Percentiles rank a stretch among this genome's conserved stretches.
Conservation (phyloP, 2,888 invertebrate genomes). For the Eupelmus urozonus region DNA sequence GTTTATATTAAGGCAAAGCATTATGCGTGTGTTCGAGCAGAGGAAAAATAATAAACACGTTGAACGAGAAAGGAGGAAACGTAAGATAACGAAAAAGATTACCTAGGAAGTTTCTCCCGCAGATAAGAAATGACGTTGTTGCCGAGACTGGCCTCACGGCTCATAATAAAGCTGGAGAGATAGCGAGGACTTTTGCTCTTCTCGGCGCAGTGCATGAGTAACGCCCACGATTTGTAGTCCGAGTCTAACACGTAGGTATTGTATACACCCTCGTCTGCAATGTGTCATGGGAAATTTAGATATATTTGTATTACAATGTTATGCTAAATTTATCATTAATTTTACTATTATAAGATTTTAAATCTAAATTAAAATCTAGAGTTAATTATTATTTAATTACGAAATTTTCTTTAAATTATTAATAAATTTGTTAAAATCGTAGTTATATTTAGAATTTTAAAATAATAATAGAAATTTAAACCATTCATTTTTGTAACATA, state of each 20-base stretch:
- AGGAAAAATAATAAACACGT: slow-evolving; percentile 15
- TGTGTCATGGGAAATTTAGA: no score
- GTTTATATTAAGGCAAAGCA: slow-evolving; percentile 20
- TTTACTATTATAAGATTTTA: no score
- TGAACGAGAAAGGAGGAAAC: neutral
- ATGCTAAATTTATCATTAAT: no score
- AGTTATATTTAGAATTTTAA: no score
- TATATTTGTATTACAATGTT: no score
- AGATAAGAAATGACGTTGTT: slow-evolving; percentile 86
- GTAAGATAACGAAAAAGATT: slow-evolving; percentile 41
- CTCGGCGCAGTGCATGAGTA: slow-evolving; percentile 92
- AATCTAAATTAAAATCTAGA: no score
- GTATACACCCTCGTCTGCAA: slow-evolving; percentile 89
- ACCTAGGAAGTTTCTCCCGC: slow-evolving; percentile 85
- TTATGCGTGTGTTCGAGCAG: neutral
- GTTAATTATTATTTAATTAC: no score
- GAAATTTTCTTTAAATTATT: no score
- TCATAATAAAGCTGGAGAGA: slow-evolving; percentile 89
- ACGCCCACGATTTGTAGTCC: slow-evolving; percentile 89
- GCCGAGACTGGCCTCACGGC: slow-evolving; percentile 81
- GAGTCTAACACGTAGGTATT: slow-evolving; percentile 92
- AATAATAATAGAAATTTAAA: no score
- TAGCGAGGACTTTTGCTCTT: slow-evolving; percentile 88
- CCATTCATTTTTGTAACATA: no score
- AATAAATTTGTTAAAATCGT: no score